Conservation (phyloP, 2,888 invertebrate species). For the Dryadula phaetusa region DNA sequence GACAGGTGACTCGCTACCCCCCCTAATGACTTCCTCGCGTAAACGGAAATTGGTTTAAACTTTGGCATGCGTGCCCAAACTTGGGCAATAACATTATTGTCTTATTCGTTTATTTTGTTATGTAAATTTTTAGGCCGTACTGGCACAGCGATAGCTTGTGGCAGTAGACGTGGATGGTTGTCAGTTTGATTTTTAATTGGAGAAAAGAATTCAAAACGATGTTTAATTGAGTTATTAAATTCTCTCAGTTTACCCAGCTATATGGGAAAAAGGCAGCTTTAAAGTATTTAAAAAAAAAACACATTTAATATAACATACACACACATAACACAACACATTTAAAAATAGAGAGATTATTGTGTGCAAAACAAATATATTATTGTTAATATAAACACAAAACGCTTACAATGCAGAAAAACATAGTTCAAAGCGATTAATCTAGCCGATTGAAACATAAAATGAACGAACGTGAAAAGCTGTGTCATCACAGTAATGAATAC, state of each 20-base stretch:
- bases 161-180: no score
- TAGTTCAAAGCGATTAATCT: conserved; percentile 22
- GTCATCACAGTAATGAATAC: conserved; percentile 42
- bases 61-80: conserved; percentile 14
- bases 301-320: no score
- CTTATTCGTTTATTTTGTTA: conserved; percentile 11
- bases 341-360: background rate
- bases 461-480: conserved; percentile 31
- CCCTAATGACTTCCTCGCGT: conserved; percentile 37
- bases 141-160: background rate
- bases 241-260: no score
- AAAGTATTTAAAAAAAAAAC: no score
- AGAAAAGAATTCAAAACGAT: no score
- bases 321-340: background rate
- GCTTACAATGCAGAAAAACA: conserved; percentile 7
- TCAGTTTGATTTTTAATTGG: background rate
- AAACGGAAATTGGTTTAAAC: conserved; percentile 28
- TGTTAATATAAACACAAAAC: background rate
- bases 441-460: conserved; percentile 38
- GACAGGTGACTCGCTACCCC: conserved; percentile 49
- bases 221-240: no score
- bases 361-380: background rate
- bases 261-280: no score
- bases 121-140: background rate
- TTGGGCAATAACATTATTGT: conserved; percentile 11